Percentiles rank a stretch among this genome's conserved stretches.
Evolutionary conservation across 30 jellyfish, hydroid and myxozoan species (phyloP).

Genomic region (Kudoa iwatai): DNA sequence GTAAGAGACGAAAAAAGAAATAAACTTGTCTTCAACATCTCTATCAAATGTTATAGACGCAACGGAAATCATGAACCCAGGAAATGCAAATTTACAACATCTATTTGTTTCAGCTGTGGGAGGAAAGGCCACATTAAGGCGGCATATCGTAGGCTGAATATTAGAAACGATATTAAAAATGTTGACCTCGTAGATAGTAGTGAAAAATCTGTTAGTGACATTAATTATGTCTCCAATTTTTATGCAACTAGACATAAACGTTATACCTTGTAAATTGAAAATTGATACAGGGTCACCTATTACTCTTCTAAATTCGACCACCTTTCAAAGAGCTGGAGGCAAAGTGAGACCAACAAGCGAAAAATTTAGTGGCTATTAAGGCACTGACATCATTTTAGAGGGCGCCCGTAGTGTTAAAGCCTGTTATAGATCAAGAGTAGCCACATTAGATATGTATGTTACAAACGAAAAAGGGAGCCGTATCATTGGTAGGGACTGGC

Average conservation of each 20-base stretch:
- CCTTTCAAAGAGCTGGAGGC: neutral
- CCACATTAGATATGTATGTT: neutral
- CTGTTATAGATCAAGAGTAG: neutral
- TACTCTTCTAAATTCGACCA: neutral
- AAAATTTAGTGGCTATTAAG: neutral
- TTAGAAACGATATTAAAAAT: no score
- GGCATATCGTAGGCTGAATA: neutral
- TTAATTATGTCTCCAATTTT: neutral
- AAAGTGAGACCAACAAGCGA: neutral
- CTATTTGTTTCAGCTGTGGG: no score
- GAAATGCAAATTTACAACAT: neutral
- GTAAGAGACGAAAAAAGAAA: no score
- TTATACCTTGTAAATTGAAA: no score
- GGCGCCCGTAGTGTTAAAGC: neutral
- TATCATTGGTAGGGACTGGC: constrained; percentile 1
- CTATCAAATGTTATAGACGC: no score
- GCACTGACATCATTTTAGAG: neutral
- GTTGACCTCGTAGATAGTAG: no score
- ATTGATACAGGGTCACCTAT: constrained; percentile 1
- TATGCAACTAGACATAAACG: no score
- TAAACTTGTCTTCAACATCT: no score
- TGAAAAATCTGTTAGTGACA: neutral
- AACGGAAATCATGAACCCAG: neutral
- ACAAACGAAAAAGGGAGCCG: neutral
- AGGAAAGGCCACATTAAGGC: neutral